Conservation (phyloP, 2,888 invertebrate species). For the Pandemis corylana region DNA sequence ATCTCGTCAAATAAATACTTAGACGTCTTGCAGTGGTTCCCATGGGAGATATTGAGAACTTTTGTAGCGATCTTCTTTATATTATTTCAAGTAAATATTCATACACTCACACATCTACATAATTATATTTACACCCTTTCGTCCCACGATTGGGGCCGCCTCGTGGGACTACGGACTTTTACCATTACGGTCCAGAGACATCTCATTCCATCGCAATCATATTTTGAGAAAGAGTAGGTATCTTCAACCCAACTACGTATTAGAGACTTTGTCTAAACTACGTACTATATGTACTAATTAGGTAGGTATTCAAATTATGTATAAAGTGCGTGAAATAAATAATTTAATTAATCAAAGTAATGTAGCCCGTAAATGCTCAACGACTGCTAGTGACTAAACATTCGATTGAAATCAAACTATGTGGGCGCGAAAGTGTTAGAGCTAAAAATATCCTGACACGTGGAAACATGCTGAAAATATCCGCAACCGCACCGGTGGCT, state of each 20-base stretch:
- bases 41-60: no score
- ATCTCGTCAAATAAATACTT: no score
- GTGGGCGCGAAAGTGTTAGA: conserved; percentile 40
- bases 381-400: conserved; percentile 20
- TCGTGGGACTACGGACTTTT: background rate
- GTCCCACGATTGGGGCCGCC: conserved; percentile 1
- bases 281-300: background rate
- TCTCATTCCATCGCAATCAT: background rate
- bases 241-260: background rate
- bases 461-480: conserved; percentile 56
- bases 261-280: background rate
- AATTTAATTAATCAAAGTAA: background rate
- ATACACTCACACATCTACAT: background rate
- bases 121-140: background rate
- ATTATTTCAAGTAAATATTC: background rate
- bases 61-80: no score
- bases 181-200: background rate
- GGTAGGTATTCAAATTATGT: background rate
- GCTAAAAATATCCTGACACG: conserved; percentile 58
- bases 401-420: conserved; percentile 40
- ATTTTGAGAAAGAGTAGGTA: background rate
- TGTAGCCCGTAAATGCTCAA: background rate
- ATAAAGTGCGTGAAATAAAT: background rate
- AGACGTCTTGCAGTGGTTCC: no score
- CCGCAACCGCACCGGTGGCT: conserved; percentile 40